A percentile compares a stretch with the other conserved stretches of the same genome.
Evolutionary conservation across 2,113 vertebrate genomes (phyloP).

Genomic region (Bufo gargarizans): DNA sequence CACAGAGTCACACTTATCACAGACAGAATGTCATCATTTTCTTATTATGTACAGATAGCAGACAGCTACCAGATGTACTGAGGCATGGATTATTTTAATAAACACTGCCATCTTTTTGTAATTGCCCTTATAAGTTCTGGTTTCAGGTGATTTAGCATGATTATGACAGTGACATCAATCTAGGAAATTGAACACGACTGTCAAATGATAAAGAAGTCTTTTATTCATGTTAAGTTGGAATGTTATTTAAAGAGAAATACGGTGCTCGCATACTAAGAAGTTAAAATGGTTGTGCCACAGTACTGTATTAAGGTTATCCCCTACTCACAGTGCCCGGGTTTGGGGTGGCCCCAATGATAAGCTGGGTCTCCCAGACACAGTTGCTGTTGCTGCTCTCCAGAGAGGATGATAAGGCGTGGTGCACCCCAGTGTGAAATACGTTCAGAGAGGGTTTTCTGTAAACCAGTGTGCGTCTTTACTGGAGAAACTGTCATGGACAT

Average conservation of each 20-base stretch:
- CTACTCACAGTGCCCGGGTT: no score
- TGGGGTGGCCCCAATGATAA: no score
- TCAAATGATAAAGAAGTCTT: not conserved
- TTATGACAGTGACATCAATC: conserved; percentile 2
- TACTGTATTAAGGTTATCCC: no score
- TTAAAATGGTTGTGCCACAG: no score
- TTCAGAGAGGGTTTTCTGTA: no score
- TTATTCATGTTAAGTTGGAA: not conserved
- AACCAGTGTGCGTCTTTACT: no score
- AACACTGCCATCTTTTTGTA: conserved; percentile 23
- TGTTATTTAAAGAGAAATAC: not conserved
- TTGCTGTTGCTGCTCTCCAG: no score
- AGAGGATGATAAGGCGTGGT: no score
- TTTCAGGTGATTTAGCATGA: conserved; percentile 8
- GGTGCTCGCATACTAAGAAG: not conserved
- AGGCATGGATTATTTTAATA: conserved; percentile 34
- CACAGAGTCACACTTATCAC: not conserved
- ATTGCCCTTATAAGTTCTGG: conserved; percentile 9
- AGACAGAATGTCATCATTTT: not conserved
- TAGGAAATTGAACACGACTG: not conserved
- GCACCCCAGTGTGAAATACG: no score
- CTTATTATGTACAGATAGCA: conserved; percentile 18
- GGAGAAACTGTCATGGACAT: no score
- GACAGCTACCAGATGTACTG: not conserved
- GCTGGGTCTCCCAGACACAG: no score